Base-by-base conservation (phyloP, 2,888 invertebrate genomes). In the Sminthurinus aureus region DNA sequence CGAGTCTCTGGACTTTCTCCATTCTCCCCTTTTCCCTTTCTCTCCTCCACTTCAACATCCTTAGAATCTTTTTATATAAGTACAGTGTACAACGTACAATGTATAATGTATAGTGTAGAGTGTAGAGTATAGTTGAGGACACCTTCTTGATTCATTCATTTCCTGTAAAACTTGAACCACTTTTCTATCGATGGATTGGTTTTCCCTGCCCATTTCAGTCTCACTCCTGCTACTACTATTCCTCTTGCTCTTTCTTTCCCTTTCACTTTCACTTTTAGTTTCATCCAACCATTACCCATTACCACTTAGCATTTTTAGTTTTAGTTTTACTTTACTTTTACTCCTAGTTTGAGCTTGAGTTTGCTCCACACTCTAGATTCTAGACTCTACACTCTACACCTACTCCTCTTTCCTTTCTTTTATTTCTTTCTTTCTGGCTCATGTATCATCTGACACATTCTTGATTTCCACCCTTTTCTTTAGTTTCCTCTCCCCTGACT, bases 11-110 rank as follows among this genome's bases (percentile, higher is more conserved):
- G 38, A 24, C 15, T 66, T 69, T 64, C 66, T 79, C 38, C 52
- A 74, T 71, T 73, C 71, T 81, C 74, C 80, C 75, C 75, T 75
- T 58, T 18, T 38, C 67, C 66, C 76, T 77, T 79, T 26, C 58
- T 69, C 22, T 66, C 66, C 50, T 75, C 18, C 58, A 58, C 58
- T 58, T 58, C 3, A 38, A 6, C 58, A 13, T 58, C 58, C 9
- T 58, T 58, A 58, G 58, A 58, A 38, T 58, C 58, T 18, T 58
- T 58, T 4, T 38, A 1, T 38, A 38, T 38, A 38, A 4, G 38
- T 6, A 38, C 38, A 38, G n/a, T n/a, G n/a, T n/a, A n/a, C n/a
- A n/a, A n/a, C n/a, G n/a, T n/a, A n/a, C n/a, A n/a, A n/a, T n/a
- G n/a, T n/a, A n/a, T n/a, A n/a, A n/a, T n/a, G n/a, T 6, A 6